Conservation (phyloP, 2,888 invertebrate species). For the Eurois occulta region DNA sequence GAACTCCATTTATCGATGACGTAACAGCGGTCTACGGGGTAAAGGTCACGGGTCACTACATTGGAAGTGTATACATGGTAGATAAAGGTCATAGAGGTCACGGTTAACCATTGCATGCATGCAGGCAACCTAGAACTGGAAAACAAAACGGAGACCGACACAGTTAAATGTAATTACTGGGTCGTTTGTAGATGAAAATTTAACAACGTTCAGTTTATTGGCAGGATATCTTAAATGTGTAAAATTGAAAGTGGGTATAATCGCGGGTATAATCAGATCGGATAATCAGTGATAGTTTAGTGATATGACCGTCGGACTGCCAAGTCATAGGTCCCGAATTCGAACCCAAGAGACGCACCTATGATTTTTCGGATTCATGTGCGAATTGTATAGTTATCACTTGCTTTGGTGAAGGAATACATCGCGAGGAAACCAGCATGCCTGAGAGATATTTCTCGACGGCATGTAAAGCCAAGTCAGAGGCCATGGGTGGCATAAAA, state of each 20-base stretch:
- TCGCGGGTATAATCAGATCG: not conserved
- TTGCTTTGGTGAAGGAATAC: too few species aligned
- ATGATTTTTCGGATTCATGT: too few species aligned
- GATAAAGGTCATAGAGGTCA: conserved; percentile 10
- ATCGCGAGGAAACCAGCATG: too few species aligned
- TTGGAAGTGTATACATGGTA: not conserved
- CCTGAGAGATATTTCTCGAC: too few species aligned
- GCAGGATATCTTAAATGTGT: conserved; percentile 4
- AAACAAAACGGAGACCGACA: not conserved
- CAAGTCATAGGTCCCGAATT: too few species aligned
- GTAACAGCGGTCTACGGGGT: not conserved
- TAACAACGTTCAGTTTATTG: conserved; percentile 16
- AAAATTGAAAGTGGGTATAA: conserved; percentile 6
- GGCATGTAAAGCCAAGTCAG: too few species aligned
- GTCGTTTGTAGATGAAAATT: conserved; percentile 19
- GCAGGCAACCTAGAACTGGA: not conserved
- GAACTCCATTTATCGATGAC: not conserved
- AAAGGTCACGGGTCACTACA: conserved; percentile 5
- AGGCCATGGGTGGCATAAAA: too few species aligned
- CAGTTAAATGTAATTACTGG: conserved; percentile 27
- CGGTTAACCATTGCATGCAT: not conserved
- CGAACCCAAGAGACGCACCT: too few species aligned
- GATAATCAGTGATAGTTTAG: not conserved
- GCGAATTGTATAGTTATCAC: too few species aligned
- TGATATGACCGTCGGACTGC: too few species aligned